Percentiles rank a stretch among this genome's conserved stretches.
Evolutionary conservation across 2,888 invertebrate species (phyloP).

Genomic region (Drosophila fulvimacula): DNA sequence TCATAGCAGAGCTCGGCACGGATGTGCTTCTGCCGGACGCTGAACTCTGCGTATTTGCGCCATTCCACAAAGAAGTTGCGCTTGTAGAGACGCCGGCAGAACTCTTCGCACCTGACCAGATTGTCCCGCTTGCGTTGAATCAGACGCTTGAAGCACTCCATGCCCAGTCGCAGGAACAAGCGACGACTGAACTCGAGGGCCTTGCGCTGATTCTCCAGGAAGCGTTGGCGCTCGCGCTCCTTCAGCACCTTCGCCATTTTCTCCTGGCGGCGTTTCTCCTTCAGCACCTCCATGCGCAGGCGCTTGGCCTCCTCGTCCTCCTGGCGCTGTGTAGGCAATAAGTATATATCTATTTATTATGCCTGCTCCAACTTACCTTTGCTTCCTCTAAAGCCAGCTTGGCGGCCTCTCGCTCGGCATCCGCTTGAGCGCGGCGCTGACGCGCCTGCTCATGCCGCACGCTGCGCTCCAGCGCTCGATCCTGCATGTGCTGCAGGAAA

Average conservation of each 20-base stretch:
- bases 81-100: constrained; percentile 85
- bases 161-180: constrained; percentile 82
- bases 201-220: constrained; percentile 84
- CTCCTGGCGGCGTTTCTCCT: constrained; percentile 87
- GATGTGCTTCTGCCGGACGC: constrained; percentile 86
- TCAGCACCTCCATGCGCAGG: constrained; percentile 87
- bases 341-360: neutral
- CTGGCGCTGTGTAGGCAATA: constrained; percentile 67
- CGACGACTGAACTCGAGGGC: constrained; percentile 85
- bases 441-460: constrained; percentile 83
- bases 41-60: constrained; percentile 86
- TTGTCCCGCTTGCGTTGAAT: constrained; percentile 83
- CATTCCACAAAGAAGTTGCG: constrained; percentile 86
- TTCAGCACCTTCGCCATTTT: constrained; percentile 87
- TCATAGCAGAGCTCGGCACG: constrained; percentile 87
- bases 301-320: constrained; percentile 88
- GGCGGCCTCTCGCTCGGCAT: constrained; percentile 84
- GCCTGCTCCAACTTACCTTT: constrained; percentile 68
- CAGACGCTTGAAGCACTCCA: constrained; percentile 82
- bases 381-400: constrained; percentile 84
- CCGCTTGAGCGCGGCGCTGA: constrained; percentile 83
- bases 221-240: constrained; percentile 86
- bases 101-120: constrained; percentile 85
- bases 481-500: constrained; percentile 90
- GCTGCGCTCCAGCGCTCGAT: constrained; percentile 88